Evolutionary conservation across 2,797 vertebrate species (phyloP).

Genomic region (Pseudotriccus pelzelni): DNA sequence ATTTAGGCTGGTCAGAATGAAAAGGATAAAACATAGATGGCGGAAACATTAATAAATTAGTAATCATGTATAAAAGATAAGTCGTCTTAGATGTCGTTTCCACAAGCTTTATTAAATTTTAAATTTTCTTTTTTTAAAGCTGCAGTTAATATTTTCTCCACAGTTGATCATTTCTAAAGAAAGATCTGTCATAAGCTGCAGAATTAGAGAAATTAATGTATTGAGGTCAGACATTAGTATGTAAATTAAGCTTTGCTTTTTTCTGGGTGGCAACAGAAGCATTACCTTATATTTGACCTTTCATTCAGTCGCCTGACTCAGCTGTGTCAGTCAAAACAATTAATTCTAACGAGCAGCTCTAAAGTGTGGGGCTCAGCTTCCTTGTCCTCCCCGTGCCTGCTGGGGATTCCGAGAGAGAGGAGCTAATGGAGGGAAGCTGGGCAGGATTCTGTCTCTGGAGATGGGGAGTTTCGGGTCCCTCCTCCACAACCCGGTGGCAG

Average conservation of each 20-base stretch:
- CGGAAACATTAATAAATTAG: slow-evolving; percentile 42
- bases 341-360: not conserved
- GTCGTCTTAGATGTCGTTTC: not conserved
- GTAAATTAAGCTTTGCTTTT: slow-evolving; percentile 40
- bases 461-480: not conserved
- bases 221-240: slow-evolving; percentile 43
- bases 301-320: slow-evolving; percentile 51
- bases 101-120: slow-evolving; percentile 52
- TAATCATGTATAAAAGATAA: slow-evolving; percentile 51
- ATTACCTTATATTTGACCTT: slow-evolving; percentile 54
- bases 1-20: slow-evolving; percentile 50
- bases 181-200: not conserved
- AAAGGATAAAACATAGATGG: slow-evolving; percentile 12
- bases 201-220: slow-evolving; percentile 50
- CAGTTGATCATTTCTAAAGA: slow-evolving; percentile 42
- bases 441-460: not conserved
- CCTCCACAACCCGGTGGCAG: not conserved
- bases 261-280: slow-evolving; percentile 5
- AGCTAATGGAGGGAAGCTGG: not conserved
- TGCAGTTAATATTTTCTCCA: slow-evolving; percentile 28
- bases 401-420: not conserved
- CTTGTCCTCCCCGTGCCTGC: not conserved
- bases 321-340: slow-evolving; percentile 41
- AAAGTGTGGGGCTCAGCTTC: not conserved
- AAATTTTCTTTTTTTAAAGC: slow-evolving; percentile 32